These are phyloP conservation scores for Alcedo quadribrachys DNA, from an alignment of 2,797 vertebrate genomes.

Conservation along the genomic window DNA sequence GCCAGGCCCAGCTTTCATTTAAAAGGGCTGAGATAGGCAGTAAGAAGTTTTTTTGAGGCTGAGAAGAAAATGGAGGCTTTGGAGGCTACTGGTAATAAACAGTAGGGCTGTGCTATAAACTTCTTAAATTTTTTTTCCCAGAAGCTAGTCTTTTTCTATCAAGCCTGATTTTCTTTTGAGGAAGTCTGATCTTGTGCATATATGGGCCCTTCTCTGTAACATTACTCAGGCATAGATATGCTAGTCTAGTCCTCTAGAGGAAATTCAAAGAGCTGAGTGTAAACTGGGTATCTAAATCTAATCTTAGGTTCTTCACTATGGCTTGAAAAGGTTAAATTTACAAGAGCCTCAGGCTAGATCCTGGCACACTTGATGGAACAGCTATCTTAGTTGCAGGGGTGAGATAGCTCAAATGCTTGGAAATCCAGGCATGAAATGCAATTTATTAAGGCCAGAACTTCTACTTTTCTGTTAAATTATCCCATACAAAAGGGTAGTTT, in stretches of 20 bases:
- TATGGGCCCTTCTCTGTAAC: not conserved
- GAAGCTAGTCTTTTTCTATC: not conserved
- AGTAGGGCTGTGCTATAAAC: not conserved
- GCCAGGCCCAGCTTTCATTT: not conserved
- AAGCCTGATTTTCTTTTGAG: not conserved
- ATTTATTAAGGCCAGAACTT: constrained; percentile 31
- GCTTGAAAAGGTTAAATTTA: constrained; percentile 38
- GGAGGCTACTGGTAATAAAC: accelerated
- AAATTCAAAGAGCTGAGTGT: not conserved
- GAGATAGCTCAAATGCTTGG: constrained; percentile 46
- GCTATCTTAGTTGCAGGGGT: constrained; percentile 32
- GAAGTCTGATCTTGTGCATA: not conserved
- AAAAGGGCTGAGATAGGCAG: not conserved
- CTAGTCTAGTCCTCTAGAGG: not conserved
- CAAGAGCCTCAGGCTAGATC: constrained; percentile 17
- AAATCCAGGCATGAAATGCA: constrained; percentile 57
- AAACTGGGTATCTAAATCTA: not conserved
- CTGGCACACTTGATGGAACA: constrained; percentile 22
- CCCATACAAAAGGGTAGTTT: not conserved
- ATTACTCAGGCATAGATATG: not conserved
- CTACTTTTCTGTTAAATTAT: constrained; percentile 29
- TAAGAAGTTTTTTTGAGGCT: not conserved
- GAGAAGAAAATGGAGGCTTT: not conserved
- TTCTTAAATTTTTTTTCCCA: accelerated
- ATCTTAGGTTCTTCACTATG: not conserved